Base-by-base conservation (phyloP, 2,797 vertebrate species). In the Rhinophrynus dorsalis region DNA sequence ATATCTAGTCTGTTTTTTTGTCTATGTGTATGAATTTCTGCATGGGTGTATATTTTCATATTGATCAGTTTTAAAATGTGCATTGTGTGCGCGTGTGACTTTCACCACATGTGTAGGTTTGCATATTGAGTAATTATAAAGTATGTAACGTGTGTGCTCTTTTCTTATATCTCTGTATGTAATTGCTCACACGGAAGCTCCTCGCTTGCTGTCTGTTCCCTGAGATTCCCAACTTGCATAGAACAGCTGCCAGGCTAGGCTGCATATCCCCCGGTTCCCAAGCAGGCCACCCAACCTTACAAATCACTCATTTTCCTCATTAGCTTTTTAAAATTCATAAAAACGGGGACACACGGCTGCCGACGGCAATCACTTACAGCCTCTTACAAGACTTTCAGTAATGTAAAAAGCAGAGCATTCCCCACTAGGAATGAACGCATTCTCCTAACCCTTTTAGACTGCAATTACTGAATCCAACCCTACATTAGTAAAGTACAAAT, bases 231-330 rank as follows among this genome's bases (percentile, higher is more conserved):
- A 54, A 76, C 61, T 88, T 85, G 84, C 78, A 79, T 66, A 61
- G 83, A 93, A 89, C 92, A 93, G 94, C 93, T 95, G 92, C 88
- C 75, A 82, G 82, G 78, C 89, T 81, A 77, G 79, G 15, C 79
- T 74, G 60, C 76, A 77, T 83, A 81, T 84, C 87, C 85, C 78
- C n/a, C 79, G 83, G 73, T 82, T 83, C 81, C 87, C 85, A 84
- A 75, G 74, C 68, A 67, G 76, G 67, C 79, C 85, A 82, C 82
- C 84, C 79, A 60, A 64, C 64, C 74, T 68, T 33, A 55, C 72
- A 65, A 77, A 77, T 77, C 80, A 81, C 82, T 81, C 80, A 82
- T 69, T 78, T 71, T 76, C 80, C 68, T 74, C 82, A 79, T 81
- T 84, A 78, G 83, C 82, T 81, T 85, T 83, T 84, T 78, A 79